A percentile compares a stretch with the other conserved stretches of the same genome.
phyloP scores from a whole-genome alignment of 2,797 vertebrate genomes.

The Mergus octosetaceus region DNA sequence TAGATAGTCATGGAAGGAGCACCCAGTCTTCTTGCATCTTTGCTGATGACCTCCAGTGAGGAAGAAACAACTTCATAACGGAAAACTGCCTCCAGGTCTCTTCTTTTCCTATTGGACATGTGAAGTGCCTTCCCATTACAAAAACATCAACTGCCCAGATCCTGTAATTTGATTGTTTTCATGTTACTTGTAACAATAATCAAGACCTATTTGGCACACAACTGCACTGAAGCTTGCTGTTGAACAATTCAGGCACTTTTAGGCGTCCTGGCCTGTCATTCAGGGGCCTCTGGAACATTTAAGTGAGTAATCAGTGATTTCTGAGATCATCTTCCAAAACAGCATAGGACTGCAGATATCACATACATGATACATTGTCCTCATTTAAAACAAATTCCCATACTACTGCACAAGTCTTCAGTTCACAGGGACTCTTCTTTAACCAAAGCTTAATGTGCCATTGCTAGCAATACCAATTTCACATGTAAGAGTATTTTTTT shows the following conservation, averaged over 20 bases:
- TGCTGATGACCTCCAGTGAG: background rate
- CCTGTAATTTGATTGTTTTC: background rate
- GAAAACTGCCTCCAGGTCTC: background rate
- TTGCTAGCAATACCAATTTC: background rate
- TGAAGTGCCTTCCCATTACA: background rate
- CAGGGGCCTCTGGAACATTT: background rate
- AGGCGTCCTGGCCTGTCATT: background rate
- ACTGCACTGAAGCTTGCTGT: background rate
- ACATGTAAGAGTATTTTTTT: background rate
- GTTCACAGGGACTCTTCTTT: background rate
- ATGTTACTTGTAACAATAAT: background rate
- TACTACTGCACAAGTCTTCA: background rate
- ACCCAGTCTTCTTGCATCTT: background rate
- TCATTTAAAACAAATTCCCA: background rate
- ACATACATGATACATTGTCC: background rate
- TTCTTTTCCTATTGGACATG: background rate
- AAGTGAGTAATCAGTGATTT: fast-evolving
- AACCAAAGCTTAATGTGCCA: background rate
- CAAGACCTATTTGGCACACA: background rate
- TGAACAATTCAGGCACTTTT: background rate
- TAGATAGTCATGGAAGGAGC: too few species aligned
- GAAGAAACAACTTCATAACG: background rate
- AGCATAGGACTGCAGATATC: background rate
- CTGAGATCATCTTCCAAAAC: background rate
- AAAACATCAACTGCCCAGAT: background rate